phyloP scores from a whole-genome alignment of 2,888 invertebrate species.

The Pollenia labialis region DNA sequence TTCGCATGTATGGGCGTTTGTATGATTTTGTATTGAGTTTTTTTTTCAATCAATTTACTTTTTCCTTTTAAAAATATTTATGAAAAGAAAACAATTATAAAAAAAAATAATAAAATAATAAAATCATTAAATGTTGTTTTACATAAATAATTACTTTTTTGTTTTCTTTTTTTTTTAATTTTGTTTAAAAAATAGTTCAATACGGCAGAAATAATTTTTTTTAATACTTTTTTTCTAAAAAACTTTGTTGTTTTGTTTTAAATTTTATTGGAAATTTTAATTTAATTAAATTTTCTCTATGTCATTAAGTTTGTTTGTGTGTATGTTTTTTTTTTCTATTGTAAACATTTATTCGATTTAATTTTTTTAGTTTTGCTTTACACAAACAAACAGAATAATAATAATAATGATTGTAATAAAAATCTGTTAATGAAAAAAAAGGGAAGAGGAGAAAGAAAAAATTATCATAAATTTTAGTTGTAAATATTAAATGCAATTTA shows the following conservation, averaged over 20 bases:
- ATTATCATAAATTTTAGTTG: too few species aligned
- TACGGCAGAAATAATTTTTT: too few species aligned
- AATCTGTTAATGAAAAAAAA: too few species aligned
- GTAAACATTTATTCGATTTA: too few species aligned
- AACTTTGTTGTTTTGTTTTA: neutral
- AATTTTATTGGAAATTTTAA: neutral
- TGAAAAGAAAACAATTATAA: conserved; percentile 12
- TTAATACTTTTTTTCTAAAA: too few species aligned
- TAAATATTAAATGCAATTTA: too few species aligned
- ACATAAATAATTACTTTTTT: conserved; percentile 15
- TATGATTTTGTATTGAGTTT: neutral
- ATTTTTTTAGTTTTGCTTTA: too few species aligned
- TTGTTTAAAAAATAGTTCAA: neutral
- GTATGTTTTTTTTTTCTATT: neutral
- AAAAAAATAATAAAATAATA: conserved; percentile 25
- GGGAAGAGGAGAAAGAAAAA: too few species aligned
- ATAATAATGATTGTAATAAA: too few species aligned
- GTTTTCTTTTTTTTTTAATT: neutral
- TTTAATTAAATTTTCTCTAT: conserved; percentile 8
- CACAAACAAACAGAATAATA: too few species aligned
- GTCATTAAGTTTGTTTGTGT: neutral
- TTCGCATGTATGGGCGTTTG: neutral
- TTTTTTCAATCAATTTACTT: neutral
- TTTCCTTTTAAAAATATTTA: conserved; percentile 40
- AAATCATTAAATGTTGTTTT: conserved; percentile 29